phyloP scores from a whole-genome alignment of 2,888 invertebrate species.

The Cryptophagus acutangulus region DNA sequence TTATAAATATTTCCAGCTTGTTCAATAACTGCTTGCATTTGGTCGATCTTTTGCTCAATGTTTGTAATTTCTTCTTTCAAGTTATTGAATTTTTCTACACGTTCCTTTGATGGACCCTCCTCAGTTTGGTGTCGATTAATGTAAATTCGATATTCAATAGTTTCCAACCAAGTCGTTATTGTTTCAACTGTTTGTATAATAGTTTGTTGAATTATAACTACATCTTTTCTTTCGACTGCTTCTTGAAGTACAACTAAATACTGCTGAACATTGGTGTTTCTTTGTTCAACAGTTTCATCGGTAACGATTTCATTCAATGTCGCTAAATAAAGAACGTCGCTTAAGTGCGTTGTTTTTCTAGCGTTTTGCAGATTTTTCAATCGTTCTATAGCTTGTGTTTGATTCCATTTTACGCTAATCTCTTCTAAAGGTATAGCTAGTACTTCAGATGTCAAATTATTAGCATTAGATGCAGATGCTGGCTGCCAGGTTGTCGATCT shows the following conservation, averaged over 20 bases:
- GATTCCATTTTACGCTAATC: slow-evolving; percentile 50
- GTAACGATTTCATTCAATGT: slow-evolving; percentile 55
- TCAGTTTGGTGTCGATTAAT: slow-evolving; percentile 55
- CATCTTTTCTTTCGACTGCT: slow-evolving; percentile 57
- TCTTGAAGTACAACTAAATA: slow-evolving; percentile 55
- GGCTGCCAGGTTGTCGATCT: slow-evolving; percentile 30
- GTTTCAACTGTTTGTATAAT: slow-evolving; percentile 73
- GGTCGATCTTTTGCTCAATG: slow-evolving; percentile 62
- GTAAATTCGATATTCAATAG: slow-evolving; percentile 74
- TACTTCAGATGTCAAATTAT: slow-evolving; percentile 12
- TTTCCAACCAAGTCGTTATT: slow-evolving; percentile 79
- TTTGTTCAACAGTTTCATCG: slow-evolving; percentile 53
- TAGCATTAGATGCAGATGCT: slow-evolving; percentile 13
- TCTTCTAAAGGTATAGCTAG: slow-evolving; percentile 36
- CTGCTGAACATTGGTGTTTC: slow-evolving; percentile 56
- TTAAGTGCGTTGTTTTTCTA: slow-evolving; percentile 54
- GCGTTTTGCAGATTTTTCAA: slow-evolving; percentile 55
- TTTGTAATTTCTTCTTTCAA: slow-evolving; percentile 62
- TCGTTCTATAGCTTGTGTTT: slow-evolving; percentile 54
- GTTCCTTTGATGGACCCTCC: slow-evolving; percentile 56
- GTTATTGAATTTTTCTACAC: slow-evolving; percentile 57
- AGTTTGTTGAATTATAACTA: slow-evolving; percentile 60
- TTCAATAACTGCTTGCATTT: slow-evolving; percentile 57
- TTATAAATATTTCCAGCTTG: slow-evolving; percentile 49
- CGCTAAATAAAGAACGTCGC: slow-evolving; percentile 59